Base-by-base conservation (phyloP, 2,888 invertebrate genomes). In the Drosophila putrida region DNA sequence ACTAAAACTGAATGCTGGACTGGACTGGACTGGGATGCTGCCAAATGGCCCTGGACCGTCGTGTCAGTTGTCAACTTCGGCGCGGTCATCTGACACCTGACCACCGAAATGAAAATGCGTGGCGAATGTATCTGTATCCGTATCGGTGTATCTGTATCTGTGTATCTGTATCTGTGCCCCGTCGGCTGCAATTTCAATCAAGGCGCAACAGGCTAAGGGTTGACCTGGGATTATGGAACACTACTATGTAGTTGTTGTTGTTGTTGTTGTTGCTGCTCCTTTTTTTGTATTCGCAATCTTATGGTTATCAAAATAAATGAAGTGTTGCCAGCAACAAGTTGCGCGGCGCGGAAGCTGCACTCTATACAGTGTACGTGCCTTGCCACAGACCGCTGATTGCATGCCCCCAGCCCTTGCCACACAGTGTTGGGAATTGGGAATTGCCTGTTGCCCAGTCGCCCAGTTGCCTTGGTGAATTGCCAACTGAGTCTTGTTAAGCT, bases 271-370 rank as follows among this genome's bases (percentile, higher is more conserved):
- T 51, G 39, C 11, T 35, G 39, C 39, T 61, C 13, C 33, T 36
- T 43, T 13, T 38, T 31, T 38, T 59, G 78, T 80, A 75, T 77
- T 77, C 79, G 89, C 87, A 87, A 88, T 87, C 85, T 81, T 88
- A 87, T 89, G 89, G 75, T 87, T 85, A 85, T 85, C 88, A 85
- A 87, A 84, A 87, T 85, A 87, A 85, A 85, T 85, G 88, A 85
- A 89, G 89, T 89, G 84, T 87, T 89, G 82, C 87, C 80, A 69
- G 76, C 81, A 88, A 85, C 83, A 75, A 83, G 88, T 85, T 74
- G 71, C 68, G 78, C 75, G 75, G 66, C 80, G 86, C 88, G 80
- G 81, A 80, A 86, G 88, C 87, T 68, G 46, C 51, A 15, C 57
- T 20, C 20, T 20, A 20, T 20, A 20, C 20, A 20, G 20, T 60